phyloP scores from a whole-genome alignment of 1,140 invertebrate genomes.

The Marisa cornuarietis region DNA sequence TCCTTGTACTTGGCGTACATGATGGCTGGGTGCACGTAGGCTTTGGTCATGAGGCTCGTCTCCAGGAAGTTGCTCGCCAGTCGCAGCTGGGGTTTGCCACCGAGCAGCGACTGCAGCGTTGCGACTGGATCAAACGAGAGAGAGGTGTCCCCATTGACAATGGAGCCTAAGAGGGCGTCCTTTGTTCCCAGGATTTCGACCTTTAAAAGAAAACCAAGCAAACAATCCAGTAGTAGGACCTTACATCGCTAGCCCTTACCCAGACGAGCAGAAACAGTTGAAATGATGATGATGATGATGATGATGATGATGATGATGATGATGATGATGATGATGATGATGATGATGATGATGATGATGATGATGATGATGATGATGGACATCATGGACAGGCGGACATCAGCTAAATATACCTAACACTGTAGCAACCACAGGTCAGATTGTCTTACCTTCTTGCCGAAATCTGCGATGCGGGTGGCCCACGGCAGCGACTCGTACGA shows the following conservation, averaged over 20 bases:
- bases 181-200: constrained; percentile 30
- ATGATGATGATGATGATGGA: no score
- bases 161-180: constrained; percentile 23
- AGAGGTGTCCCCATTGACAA: constrained; percentile 18
- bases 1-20: constrained; percentile 51
- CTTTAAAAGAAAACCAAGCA: not conserved
- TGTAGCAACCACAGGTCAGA: not conserved
- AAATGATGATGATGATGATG: no score
- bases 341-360: no score
- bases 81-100: constrained; percentile 22
- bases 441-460: constrained; percentile 33
- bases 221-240: no score
- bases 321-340: no score
- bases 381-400: no score
- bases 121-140: constrained; percentile 13
- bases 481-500: constrained; percentile 49
- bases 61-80: constrained; percentile 38
- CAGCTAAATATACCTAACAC: no score
- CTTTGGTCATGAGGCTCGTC: constrained; percentile 40
- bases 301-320: no score
- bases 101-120: constrained; percentile 27
- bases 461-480: constrained; percentile 46
- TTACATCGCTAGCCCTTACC: no score
- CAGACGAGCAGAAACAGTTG: no score
- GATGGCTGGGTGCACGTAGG: constrained; percentile 48